Percentiles rank a stretch among this genome's conserved stretches.
phyloP scores from a whole-genome alignment of 1,140 invertebrate species.

The Neodiprion virginianus region DNA sequence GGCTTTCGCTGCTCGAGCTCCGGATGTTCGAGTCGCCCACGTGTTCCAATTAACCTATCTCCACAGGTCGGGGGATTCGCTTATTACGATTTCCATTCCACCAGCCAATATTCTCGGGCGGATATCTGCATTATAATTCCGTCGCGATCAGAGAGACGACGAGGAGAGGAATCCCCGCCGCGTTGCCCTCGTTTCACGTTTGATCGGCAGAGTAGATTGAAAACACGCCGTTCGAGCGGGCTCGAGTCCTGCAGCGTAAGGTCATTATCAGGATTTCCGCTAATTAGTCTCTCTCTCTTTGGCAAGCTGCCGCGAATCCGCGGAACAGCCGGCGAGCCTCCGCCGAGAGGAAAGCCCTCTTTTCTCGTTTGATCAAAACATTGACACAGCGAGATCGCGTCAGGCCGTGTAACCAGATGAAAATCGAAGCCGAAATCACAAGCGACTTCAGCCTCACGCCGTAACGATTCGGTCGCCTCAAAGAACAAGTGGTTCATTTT shows the following conservation, averaged over 20 bases:
- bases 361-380: too few relatives aligned
- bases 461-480: too few relatives aligned
- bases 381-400: too few relatives aligned
- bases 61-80: background rate
- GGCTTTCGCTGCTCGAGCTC: too few relatives aligned
- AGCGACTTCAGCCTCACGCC: too few relatives aligned
- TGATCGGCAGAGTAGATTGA: constrained; percentile 5
- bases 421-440: too few relatives aligned
- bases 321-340: background rate
- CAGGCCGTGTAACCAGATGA: too few relatives aligned
- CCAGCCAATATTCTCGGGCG: background rate
- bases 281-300: constrained; percentile 41
- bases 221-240: constrained; percentile 15
- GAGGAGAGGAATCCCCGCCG: background rate
- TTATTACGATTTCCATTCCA: background rate
- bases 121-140: constrained; percentile 7
- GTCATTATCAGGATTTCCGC: constrained; percentile 45
- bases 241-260: constrained; percentile 18
- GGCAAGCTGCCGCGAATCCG: background rate
- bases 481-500: too few relatives aligned
- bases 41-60: background rate
- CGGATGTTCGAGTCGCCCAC: background rate
- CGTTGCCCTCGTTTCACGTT: constrained; percentile 13
- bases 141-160: background rate
- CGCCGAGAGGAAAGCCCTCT: too few relatives aligned